Conservation (phyloP, 2,888 invertebrate species). For the Mimachlamys varia region DNA sequence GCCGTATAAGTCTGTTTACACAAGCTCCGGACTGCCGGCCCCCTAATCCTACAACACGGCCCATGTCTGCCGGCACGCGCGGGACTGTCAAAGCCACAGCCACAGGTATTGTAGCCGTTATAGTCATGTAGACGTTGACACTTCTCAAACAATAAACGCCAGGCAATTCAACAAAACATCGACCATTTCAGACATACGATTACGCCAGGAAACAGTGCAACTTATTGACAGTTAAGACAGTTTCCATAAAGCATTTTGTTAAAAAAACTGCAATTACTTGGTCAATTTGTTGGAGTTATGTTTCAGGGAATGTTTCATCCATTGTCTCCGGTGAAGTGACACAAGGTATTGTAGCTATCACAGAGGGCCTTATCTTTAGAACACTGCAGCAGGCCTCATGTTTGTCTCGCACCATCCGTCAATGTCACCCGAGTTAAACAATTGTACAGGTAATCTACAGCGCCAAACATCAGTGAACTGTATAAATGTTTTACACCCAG, state of each 20-base stretch:
- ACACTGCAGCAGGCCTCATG: slow-evolving; percentile 34
- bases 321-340: neutral
- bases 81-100: neutral
- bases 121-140: slow-evolving; percentile 23
- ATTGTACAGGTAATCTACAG: slow-evolving; percentile 22
- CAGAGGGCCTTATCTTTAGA: slow-evolving; percentile 20
- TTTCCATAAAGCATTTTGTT: slow-evolving; percentile 20
- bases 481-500: too few relatives aligned
- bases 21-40: neutral
- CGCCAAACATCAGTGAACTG: neutral
- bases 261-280: slow-evolving; percentile 24
- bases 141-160: neutral
- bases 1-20: neutral
- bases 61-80: neutral
- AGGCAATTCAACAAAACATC: neutral
- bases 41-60: neutral
- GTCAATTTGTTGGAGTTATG: slow-evolving; percentile 18
- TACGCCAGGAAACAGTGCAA: slow-evolving; percentile 4
- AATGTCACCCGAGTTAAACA: slow-evolving; percentile 17
- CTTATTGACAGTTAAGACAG: slow-evolving; percentile 27
- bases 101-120: neutral
- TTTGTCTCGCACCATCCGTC: slow-evolving; percentile 20
- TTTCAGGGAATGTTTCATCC: neutral
- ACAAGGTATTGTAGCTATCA: slow-evolving; percentile 31
- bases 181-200: slow-evolving; percentile 9